Evolutionary conservation across 2,888 invertebrate species (phyloP), one percentile per base, ranked within the genome.

Genomic region (Stegophylla sp.): DNA sequence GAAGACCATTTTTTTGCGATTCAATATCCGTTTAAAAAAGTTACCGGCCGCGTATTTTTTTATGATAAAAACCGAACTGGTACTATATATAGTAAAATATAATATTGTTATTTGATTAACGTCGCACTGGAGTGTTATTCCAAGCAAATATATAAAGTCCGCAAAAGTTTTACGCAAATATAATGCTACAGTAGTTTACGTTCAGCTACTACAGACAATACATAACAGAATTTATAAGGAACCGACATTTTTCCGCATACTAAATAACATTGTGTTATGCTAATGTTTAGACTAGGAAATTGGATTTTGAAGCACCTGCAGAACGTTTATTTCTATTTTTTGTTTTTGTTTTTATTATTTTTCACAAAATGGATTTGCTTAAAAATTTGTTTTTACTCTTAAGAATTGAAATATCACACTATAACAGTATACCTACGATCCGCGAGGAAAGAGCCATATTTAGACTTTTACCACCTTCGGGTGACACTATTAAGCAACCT

Each of bases 241-340:
- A 56, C 23, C 20, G 12, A 56, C 56, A 56, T 56, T 12, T 56
- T 23, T 56, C 12, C 20, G n/a, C n/a, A 23, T 23, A 23, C 56
- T 56, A 56, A 56, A 56, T 23, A 56, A 56, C 56, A 56, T 23
- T 23, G 20, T 20, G 20, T 56, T 56, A 53, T 53, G 53, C 20
- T 53, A 20, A 53, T 53, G 56, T 56, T 56, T 56, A 20, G 56
- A 56, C 56, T 56, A 56, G 56, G 23, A 56, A 56, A 56, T 56
- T 56, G 56, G 56, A 56, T 56, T 56, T 56, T 9, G 12, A 12
- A 56, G 56, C 17, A 1, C 20, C 3, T 56, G 10, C 20, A 56
- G n/a, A n/a, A n/a, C n/a, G n/a, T n/a, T n/a, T n/a, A n/a, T n/a
- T n/a, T n/a, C n/a, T n/a, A n/a, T n/a, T n/a, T n/a, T n/a, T n/a